phyloP scores from a whole-genome alignment of 2,113 vertebrate species.

The Scomber japonicus region DNA sequence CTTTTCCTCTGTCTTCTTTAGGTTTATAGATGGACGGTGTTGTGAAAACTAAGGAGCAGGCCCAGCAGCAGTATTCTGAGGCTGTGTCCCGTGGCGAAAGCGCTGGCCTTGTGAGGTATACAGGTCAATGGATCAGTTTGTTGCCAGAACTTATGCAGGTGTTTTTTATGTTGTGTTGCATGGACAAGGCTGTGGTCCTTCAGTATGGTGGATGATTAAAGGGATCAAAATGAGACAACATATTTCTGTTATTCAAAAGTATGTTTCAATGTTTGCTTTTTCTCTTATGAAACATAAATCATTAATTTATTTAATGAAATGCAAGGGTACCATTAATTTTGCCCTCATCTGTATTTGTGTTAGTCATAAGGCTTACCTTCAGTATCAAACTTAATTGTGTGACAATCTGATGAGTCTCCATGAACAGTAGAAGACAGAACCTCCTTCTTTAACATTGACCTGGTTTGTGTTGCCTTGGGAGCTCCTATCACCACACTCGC shows the following conservation, averaged over 20 bases:
- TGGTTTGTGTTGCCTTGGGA: constrained; percentile 91
- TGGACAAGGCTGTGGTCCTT: not conserved
- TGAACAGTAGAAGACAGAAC: constrained; percentile 92
- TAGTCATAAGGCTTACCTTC: constrained; percentile 81
- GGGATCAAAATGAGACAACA: too few species aligned
- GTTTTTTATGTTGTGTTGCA: not conserved
- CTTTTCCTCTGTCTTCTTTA: constrained; percentile 56
- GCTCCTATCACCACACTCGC: constrained; percentile 91
- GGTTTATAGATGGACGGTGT: constrained; percentile 88
- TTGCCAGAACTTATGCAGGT: not conserved
- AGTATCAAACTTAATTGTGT: constrained; percentile 87
- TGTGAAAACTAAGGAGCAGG: constrained; percentile 92
- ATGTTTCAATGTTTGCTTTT: not conserved
- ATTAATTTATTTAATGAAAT: too few species aligned
- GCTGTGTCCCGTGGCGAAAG: constrained; percentile 92
- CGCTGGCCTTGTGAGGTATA: constrained; percentile 92
- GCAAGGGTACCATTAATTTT: too few species aligned
- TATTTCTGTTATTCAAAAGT: too few species aligned
- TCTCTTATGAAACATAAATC: not conserved
- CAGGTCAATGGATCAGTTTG: not conserved
- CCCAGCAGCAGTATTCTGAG: constrained; percentile 90
- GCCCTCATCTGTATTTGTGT: too few species aligned
- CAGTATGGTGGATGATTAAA: too few species aligned
- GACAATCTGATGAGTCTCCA: constrained; percentile 83
- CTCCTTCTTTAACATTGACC: constrained; percentile 86